Evolutionary conservation across 64 coral and sea anemone genomes (phyloP).

Genomic region (Stichodactyla helianthus): DNA sequence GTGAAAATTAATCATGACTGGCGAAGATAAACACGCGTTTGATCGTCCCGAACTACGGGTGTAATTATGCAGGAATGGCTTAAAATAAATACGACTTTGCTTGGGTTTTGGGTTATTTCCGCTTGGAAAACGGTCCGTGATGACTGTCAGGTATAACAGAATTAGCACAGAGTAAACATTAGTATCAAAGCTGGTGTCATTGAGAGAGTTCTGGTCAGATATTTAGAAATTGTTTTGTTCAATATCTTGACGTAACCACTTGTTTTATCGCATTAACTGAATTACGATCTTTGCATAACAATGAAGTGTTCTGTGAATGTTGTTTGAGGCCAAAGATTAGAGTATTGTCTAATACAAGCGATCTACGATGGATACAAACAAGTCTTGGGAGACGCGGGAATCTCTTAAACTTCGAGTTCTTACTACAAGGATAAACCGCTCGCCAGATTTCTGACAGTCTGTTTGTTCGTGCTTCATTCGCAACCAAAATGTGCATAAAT

Average conservation of each 20-base stretch:
- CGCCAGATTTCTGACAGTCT: slow-evolving; percentile 10
- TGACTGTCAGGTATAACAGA: neutral
- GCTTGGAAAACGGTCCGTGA: neutral
- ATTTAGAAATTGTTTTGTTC: slow-evolving; percentile 99
- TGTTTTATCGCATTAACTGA: slow-evolving; percentile 99
- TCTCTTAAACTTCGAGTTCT: slow-evolving; percentile 26
- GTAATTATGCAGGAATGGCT: slow-evolving; percentile 6
- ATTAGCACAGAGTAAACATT: slow-evolving; percentile 33
- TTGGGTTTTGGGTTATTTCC: neutral
- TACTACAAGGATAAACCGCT: neutral
- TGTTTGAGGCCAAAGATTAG: slow-evolving; percentile 91
- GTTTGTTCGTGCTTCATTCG: slow-evolving; percentile 70
- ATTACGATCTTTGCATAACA: slow-evolving; percentile 99
- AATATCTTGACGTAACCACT: slow-evolving; percentile 82
- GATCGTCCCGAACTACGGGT: neutral
- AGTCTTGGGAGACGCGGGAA: slow-evolving; percentile 16
- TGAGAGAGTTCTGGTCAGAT: slow-evolving; percentile 59
- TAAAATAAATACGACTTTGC: neutral
- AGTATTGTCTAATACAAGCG: slow-evolving; percentile 63
- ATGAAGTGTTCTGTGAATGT: slow-evolving; percentile 65
- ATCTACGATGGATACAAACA: slow-evolving; percentile 51
- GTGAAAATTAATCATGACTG: slow-evolving; percentile 7
- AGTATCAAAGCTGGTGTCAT: slow-evolving; percentile 42
- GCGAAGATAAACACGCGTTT: slow-evolving; percentile 1
- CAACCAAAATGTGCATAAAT: slow-evolving; percentile 76